A percentile compares a stretch with the other conserved stretches of the same genome.
phyloP scores from a whole-genome alignment of 2,797 vertebrate genomes.

The Tadarida brasiliensis region DNA sequence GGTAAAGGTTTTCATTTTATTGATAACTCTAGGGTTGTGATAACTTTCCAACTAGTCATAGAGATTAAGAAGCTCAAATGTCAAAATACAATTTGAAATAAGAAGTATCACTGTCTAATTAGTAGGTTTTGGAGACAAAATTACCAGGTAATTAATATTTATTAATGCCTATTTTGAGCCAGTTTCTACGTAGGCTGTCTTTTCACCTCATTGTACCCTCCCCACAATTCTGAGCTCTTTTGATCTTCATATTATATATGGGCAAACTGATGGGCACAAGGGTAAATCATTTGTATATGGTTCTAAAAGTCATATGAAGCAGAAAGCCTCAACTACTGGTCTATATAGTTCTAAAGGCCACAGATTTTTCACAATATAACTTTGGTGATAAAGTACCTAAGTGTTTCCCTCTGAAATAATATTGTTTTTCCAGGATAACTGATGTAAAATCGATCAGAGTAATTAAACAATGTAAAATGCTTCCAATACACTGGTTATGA shows the following conservation, averaged over 20 bases:
- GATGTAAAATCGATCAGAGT: background rate
- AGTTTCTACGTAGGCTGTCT: background rate
- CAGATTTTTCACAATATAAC: background rate
- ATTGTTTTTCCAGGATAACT: background rate
- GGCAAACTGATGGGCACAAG: background rate
- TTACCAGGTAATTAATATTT: slow-evolving; percentile 37
- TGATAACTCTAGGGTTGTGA: background rate
- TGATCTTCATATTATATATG: background rate
- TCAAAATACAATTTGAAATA: slow-evolving; percentile 44
- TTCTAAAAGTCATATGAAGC: fast-evolving
- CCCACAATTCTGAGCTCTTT: background rate
- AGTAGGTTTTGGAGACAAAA: slow-evolving; percentile 5
- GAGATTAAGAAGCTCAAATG: background rate
- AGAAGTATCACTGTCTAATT: background rate
- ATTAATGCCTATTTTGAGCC: background rate
- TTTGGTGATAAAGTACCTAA: background rate
- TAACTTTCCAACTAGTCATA: background rate
- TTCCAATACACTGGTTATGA: background rate
- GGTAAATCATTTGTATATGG: background rate
- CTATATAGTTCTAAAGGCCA: background rate
- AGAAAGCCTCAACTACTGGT: background rate
- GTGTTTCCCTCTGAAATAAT: background rate
- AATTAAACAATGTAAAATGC: background rate
- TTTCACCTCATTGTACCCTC: no score
- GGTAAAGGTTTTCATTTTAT: background rate